A percentile compares a stretch with the other conserved stretches of the same genome.
Evolutionary conservation across 2,797 vertebrate species (phyloP).

Genomic region (Lagorchestes hirsutus): DNA sequence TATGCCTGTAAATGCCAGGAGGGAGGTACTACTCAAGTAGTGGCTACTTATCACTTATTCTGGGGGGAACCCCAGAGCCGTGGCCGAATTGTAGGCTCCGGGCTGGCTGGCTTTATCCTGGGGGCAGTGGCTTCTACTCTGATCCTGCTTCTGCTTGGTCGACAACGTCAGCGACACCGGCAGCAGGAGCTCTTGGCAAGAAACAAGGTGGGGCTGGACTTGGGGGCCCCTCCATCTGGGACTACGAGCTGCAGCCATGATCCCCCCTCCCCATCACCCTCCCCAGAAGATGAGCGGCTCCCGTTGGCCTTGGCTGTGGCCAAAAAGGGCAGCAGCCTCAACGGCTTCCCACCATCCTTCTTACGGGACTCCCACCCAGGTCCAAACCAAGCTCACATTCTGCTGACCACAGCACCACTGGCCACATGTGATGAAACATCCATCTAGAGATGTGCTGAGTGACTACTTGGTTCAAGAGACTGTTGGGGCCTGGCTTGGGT

Average conservation of each 20-base stretch:
- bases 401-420: slow-evolving; percentile 89
- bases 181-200: slow-evolving; percentile 87
- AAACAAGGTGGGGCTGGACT: slow-evolving; percentile 84
- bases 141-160: slow-evolving; percentile 74
- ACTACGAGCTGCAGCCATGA: slow-evolving; percentile 85
- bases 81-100: slow-evolving; percentile 75
- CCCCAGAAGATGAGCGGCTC: slow-evolving; percentile 89
- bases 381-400: slow-evolving; percentile 85
- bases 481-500: not conserved
- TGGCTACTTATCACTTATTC: slow-evolving; percentile 88
- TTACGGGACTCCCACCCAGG: slow-evolving; percentile 85
- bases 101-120: slow-evolving; percentile 85
- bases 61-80: slow-evolving; percentile 80
- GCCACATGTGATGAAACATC: slow-evolving; percentile 92
- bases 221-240: slow-evolving; percentile 84
- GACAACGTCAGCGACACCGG: slow-evolving; percentile 79
- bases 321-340: slow-evolving; percentile 86
- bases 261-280: slow-evolving; percentile 90
- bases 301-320: slow-evolving; percentile 84
- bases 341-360: slow-evolving; percentile 85
- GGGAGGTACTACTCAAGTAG: slow-evolving; percentile 84
- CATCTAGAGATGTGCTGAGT: slow-evolving; percentile 83
- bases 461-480: not conserved
- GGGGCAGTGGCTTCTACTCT: slow-evolving; percentile 81
- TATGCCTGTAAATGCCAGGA: slow-evolving; percentile 91